Evolutionary conservation across 2,797 vertebrate species (phyloP), one percentile per base, ranked within the genome.

Genomic region (Borostomias antarcticus): DNA sequence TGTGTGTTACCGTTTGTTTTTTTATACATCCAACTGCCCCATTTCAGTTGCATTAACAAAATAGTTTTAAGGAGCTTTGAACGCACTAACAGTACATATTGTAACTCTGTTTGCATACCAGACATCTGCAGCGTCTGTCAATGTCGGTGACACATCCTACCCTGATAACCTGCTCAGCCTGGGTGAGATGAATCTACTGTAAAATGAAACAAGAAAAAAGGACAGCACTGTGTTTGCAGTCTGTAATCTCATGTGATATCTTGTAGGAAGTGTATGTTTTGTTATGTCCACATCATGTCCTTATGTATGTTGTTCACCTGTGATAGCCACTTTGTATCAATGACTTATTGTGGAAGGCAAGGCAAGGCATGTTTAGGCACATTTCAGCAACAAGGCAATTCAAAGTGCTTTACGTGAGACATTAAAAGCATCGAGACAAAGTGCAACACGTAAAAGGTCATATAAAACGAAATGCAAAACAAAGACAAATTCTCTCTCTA

Each of bases 141-240:
- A 87, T 83, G 80, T 83, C 30, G 77, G 76, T 28, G 83, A 85
- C 43, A 73, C 77, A 25, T 73, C 78, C 23, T 52, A 13, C 23
- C 25, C 4, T 10, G 51, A 59, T 64, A 78, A 86, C 83, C 85
- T 71, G 64, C 66, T 47, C 19, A 78, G 76, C 77, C 62, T 82
- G 1, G 84, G 86, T 88, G 69, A 80, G 85, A n/a, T 73, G 58
- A 29, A 69, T 52, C 23, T n/a, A n/a, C n/a, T n/a, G n/a, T n/a
- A n/a, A n/a, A n/a, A n/a, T n/a, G n/a, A n/a, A n/a, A n/a, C n/a
- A n/a, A n/a, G n/a, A n/a, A n/a, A n/a, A n/a, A n/a, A n/a, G n/a
- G n/a, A n/a, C n/a, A n/a, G n/a, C n/a, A n/a, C n/a, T n/a, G n/a
- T n/a, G n/a, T n/a, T n/a, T n/a, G n/a, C n/a, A 52, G 50, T 26